These are phyloP conservation scores for Leuciscus waleckii DNA, from an alignment of 2,797 vertebrate species.

Conservation along the genomic window DNA sequence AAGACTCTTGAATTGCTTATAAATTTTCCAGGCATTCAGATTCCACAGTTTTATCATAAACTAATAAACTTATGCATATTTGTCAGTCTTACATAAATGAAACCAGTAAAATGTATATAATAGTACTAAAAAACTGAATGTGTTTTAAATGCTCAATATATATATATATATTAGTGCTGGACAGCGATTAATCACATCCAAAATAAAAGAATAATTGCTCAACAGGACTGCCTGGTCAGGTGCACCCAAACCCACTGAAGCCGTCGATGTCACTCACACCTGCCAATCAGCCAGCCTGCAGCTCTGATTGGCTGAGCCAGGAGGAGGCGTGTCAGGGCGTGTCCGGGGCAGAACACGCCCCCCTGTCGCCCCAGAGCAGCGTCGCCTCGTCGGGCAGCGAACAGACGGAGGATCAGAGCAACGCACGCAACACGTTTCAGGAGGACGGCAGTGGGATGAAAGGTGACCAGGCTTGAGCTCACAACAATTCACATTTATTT, in stretches of 20 bases:
- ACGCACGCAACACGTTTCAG: conserved; percentile 90
- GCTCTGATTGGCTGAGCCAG: conserved; percentile 86
- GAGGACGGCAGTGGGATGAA: conserved; percentile 98
- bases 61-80: too few species aligned
- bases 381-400: conserved; percentile 96
- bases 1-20: too few species aligned
- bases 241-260: conserved; percentile 89
- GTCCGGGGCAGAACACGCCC: conserved; percentile 86
- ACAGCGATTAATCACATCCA: too few species aligned
- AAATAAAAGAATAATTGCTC: background rate
- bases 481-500: too few species aligned
- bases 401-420: conserved; percentile 90
- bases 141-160: too few species aligned
- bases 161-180: too few species aligned
- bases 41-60: too few species aligned
- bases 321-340: conserved; percentile 84
- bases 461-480: conserved; percentile 75
- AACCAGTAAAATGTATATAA: too few species aligned
- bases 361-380: conserved; percentile 94
- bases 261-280: conserved; percentile 89
- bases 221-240: conserved; percentile 85
- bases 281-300: conserved; percentile 82
- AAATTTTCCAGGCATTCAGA: too few species aligned
- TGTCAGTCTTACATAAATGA: too few species aligned
- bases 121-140: too few species aligned